Evolutionary conservation across 2,888 invertebrate genomes (phyloP), one percentile per base, ranked within the genome.

Genomic region (Andrena flavipes): DNA sequence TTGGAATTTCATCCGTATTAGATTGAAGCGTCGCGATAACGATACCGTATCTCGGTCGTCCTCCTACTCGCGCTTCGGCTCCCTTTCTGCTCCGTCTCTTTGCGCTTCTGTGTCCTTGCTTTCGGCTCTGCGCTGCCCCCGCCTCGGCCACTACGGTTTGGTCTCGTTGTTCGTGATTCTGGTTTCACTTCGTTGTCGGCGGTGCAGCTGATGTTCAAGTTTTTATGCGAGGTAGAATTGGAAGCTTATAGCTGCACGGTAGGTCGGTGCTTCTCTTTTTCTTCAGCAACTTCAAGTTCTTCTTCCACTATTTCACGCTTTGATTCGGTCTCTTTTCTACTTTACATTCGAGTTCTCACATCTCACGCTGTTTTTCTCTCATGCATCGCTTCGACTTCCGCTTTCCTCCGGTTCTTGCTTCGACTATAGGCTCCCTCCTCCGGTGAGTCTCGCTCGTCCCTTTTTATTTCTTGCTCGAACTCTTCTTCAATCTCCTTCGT

Each of bases 1-100:
- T 88, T 74, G 90, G 90, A 91, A 91, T 91, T 90, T 85, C 88
- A 89, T 88, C 87, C 89, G 89, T 87, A 88, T 89, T 89, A 88
- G 91, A 91, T 91, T 91, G 84, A 84, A 89, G 78, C 67, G 77
- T 63, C 76, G 75, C 80, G 91, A 91, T 91, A 91, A 90, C 89
- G 87, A 82, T 68, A 76, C 76, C 42, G 56, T 74, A 80, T 84
- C 75, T 72, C 54, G 42, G 26, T 35, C 35, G 56, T n/a, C 78
- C 73, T 76, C 49, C 59, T n/a, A 63, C 65, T 64, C 65, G 13
- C 33, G 23, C n/a, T 35, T 23, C n/a, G 42, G 16, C 51, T 48
- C 62, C 51, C 33, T 64, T 51, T 74, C 20, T n/a, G 26, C 26
- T 49, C 33, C 16, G 5, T 2, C 35, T n/a, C 8, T 26, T 30